A percentile compares a stretch with the other conserved stretches of the same genome.
phyloP scores from a whole-genome alignment of 2,113 vertebrate species.

The Setophaga petechia region DNA sequence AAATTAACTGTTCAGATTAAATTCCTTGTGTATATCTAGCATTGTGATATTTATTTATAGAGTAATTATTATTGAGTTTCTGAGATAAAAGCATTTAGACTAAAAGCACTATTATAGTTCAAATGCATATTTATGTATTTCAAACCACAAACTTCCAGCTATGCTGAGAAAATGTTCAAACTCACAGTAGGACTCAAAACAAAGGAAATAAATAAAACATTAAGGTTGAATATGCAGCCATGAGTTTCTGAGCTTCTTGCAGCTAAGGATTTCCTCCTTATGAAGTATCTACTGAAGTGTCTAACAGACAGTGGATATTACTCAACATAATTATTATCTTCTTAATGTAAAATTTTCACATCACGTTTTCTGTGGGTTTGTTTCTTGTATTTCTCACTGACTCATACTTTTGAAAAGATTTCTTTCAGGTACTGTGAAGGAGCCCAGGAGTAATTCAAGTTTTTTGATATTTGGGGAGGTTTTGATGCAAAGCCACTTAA shows the following conservation, averaged over 20 bases:
- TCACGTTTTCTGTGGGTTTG: not conserved
- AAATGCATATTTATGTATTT: slow-evolving; percentile 15
- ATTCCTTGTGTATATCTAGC: slow-evolving; percentile 49
- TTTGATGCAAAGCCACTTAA: not conserved
- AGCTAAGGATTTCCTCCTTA: not conserved
- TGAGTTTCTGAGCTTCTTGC: slow-evolving; percentile 5
- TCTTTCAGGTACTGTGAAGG: not conserved
- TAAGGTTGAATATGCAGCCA: not conserved
- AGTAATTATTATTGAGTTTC: slow-evolving; percentile 60
- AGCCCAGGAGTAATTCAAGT: not conserved
- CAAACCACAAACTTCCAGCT: not conserved
- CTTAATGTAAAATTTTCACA: not conserved
- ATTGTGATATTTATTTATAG: slow-evolving; percentile 68
- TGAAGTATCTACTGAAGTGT: not conserved
- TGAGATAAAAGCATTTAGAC: slow-evolving; percentile 59
- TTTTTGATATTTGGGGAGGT: not conserved
- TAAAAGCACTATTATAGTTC: slow-evolving; percentile 47
- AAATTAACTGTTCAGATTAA: slow-evolving; percentile 72
- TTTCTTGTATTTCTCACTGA: not conserved
- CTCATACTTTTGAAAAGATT: not conserved
- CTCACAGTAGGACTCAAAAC: slow-evolving; percentile 1
- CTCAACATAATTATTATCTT: not conserved
- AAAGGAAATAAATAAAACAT: slow-evolving; percentile 56
- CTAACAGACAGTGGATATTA: not conserved
- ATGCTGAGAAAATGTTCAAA: not conserved